Evolutionary conservation across 2,797 vertebrate genomes (phyloP), one percentile per base, ranked within the genome.

Genomic region (Sebastiscus albofasciatus): DNA sequence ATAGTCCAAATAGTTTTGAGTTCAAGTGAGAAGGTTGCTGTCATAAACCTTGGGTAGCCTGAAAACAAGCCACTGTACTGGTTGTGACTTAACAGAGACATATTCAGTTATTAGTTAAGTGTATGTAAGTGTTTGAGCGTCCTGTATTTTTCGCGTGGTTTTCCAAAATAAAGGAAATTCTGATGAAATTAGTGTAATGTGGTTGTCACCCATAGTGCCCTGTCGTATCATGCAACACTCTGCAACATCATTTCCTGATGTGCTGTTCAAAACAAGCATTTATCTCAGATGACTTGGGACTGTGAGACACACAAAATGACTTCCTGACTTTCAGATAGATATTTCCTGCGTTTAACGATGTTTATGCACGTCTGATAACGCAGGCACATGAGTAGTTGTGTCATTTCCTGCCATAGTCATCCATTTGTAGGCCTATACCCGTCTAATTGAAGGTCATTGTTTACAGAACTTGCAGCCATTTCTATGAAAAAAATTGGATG

Each of bases 331-430:
- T 36, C 27, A 80, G 85, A 91, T 91, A 92, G 92, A 87, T 60
- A 90, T 82, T 93, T 94, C 92, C 91, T 89, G 90, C 26, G 7
- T 92, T 92, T 93, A 90, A 78, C 67, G 27, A 75, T 92, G 91
- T 92, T 93, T 88, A 86, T 80, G 31, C 11, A 27, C 14, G 2
- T 67, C 75, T 75, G 62, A 77, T 80, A 74, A 83, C 62, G 74
- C 69, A 60, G 2, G 11, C 5, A 31, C 34, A 46, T 49, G 42
- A 79, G 11, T 20, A 36, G 16, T 46, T 60, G 67, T 72, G 62
- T 61, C 6, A 64, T 81, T 74, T 77, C 42, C 67, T 73, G 65
- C 2, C 10, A n/a, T 6, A 49, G 31, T 27, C 2, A 10, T 39
- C 65, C 33, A 29, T 81, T 77, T 77, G 18, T 67, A 13, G 8